Percentiles rank a stretch among this genome's conserved stretches.
phyloP scores from a whole-genome alignment of 2,888 invertebrate genomes.

The Leucophora obtusa region DNA sequence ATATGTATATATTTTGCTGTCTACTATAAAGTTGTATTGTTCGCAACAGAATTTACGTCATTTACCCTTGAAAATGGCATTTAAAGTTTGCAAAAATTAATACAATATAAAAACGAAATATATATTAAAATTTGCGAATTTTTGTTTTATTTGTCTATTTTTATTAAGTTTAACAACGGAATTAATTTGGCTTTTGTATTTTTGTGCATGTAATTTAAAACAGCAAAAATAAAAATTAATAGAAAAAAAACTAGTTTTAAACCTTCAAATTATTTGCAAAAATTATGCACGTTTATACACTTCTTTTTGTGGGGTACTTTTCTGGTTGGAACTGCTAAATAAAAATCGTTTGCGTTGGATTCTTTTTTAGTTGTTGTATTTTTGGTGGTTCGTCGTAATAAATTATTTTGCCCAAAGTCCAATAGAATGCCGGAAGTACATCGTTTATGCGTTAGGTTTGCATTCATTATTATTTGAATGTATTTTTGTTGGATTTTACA shows the following conservation, averaged over 20 bases:
- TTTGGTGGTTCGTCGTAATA: slow-evolving; percentile 60
- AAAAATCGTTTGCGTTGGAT: neutral
- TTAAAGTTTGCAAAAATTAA: slow-evolving; percentile 55
- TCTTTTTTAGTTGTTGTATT: slow-evolving; percentile 1
- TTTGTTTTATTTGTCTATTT: slow-evolving; percentile 21
- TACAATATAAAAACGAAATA: slow-evolving; percentile 18
- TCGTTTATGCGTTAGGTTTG: slow-evolving; percentile 58
- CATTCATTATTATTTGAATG: slow-evolving; percentile 52
- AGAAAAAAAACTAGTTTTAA: slow-evolving; percentile 59
- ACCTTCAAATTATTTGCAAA: slow-evolving; percentile 74
- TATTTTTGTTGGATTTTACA: slow-evolving; percentile 31
- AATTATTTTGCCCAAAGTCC: slow-evolving; percentile 60
- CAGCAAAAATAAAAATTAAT: slow-evolving; percentile 15
- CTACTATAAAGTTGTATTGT: slow-evolving; percentile 19
- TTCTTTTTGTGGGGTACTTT: slow-evolving; percentile 25
- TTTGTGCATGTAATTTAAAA: slow-evolving; percentile 72
- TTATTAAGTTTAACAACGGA: slow-evolving; percentile 39
- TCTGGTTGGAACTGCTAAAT: slow-evolving; percentile 34
- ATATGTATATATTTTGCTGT: slow-evolving; percentile 36
- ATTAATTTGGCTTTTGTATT: slow-evolving; percentile 58
- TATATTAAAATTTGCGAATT: slow-evolving; percentile 21
- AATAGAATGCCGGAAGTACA: slow-evolving; percentile 63
- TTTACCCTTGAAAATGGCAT: slow-evolving; percentile 59
- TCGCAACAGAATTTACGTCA: slow-evolving; percentile 44
- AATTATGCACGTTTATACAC: slow-evolving; percentile 70